Base-by-base conservation (phyloP, 2,113 vertebrate genomes). In the Gymnarchus niloticus region DNA sequence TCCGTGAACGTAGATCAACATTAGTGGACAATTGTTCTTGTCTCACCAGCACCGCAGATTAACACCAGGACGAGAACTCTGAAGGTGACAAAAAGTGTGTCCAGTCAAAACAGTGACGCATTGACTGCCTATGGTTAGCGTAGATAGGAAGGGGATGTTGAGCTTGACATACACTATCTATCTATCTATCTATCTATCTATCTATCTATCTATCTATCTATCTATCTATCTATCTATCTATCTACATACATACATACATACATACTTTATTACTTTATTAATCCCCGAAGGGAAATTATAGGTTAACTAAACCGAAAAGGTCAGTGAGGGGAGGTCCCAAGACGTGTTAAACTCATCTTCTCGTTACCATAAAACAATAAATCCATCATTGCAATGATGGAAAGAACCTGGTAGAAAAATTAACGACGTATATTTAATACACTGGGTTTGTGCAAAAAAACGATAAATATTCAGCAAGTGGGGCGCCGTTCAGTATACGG, bases 361-460 rank as follows among this genome's bases (percentile, higher is more conserved):
- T 41, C 48, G 21, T 54, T 25, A 84, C 61, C 28, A 49, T 84
- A 76, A 84, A 84, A 37, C 61, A 21, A 84, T 76, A 84, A 76
- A 84, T 69, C 46, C 52, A 37, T 84, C 9, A 84, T 14, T 84
- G 33, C 46, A 51, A 8, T 76, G 52, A n/a, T 8, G 21, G 23
- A n/a, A 78, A 17, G 9, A 9, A 54, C 48, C 19, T 28, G 80
- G n/a, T 33, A 80, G 9, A 3, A n/a, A n/a, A 80, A 49, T 48
- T 49, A 14, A 21, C 23, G 1, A 10, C 41, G 8, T 80, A 49
- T 49, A 21, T 48, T 25, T 46, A 48, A n/a, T 0, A 21, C 44
- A 46, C 19, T 21, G 23, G 2, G 61, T 33, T 69, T 37, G 61
- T 4, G 0, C 28, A 37, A 14, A 37, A 37, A n/a, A n/a, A 12